Conservation (phyloP, 2,888 invertebrate genomes). For the Drosophila mulleri region DNA sequence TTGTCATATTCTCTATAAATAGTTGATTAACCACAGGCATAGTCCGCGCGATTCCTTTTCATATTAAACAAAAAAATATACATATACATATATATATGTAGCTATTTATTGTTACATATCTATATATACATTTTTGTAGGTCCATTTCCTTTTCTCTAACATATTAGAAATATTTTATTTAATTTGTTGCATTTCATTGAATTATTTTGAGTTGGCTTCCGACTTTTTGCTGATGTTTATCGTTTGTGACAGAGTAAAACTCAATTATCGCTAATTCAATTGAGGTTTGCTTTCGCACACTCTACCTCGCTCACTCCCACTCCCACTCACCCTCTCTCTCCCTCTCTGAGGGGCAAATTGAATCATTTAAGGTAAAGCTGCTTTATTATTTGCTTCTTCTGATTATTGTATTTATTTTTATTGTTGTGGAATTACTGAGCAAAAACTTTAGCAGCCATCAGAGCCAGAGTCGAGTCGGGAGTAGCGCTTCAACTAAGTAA, state of each 20-base stretch:
- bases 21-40: background rate
- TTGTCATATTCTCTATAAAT: background rate
- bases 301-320: background rate
- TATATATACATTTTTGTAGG: background rate
- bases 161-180: constrained; percentile 51
- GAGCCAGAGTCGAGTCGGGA: background rate
- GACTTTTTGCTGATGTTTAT: constrained; percentile 49
- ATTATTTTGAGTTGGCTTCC: constrained; percentile 56
- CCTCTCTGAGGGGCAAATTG: constrained; percentile 53
- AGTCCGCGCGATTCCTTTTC: background rate
- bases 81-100: too few relatives aligned
- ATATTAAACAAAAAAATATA: background rate
- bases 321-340: constrained; percentile 13
- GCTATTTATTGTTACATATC: background rate
- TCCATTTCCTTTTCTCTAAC: constrained; percentile 17
- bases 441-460: constrained; percentile 57
- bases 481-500: constrained; percentile 42
- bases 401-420: constrained; percentile 44
- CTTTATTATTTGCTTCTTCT: constrained; percentile 51
- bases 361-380: constrained; percentile 65
- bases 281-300: constrained; percentile 20
- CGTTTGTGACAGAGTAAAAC: constrained; percentile 55
- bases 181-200: constrained; percentile 61
- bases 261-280: constrained; percentile 69
- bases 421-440: constrained; percentile 54